A percentile compares a stretch with the other conserved stretches of the same genome.
phyloP scores from a whole-genome alignment of 2,797 vertebrate genomes.

The Synaphobranchus kaupii region DNA sequence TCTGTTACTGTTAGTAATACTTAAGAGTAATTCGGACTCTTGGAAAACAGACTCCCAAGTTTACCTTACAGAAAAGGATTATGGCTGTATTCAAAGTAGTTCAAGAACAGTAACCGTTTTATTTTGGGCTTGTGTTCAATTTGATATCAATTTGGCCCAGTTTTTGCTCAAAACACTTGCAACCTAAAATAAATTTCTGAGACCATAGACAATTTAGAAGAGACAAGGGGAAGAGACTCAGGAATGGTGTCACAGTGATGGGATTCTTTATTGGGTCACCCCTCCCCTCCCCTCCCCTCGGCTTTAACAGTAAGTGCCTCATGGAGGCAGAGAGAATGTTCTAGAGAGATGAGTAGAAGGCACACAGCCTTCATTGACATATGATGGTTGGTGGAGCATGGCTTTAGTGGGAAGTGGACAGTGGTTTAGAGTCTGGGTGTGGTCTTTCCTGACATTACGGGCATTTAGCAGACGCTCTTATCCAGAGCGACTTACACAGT shows the following conservation, averaged over 20 bases:
- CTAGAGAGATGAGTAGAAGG: background rate
- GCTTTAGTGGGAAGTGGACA: background rate
- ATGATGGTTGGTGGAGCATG: background rate
- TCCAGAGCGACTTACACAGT: background rate
- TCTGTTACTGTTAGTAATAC: too few species aligned
- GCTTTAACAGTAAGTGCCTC: background rate
- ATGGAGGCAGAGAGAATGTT: background rate
- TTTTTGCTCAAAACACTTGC: background rate
- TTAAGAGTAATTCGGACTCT: too few species aligned
- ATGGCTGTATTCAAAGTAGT: too few species aligned
- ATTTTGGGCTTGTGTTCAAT: background rate
- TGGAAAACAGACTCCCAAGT: too few species aligned
- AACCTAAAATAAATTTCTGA: background rate
- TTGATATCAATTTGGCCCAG: background rate
- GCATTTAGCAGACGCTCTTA: background rate
- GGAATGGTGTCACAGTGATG: background rate
- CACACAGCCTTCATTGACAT: background rate
- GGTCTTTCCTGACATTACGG: background rate
- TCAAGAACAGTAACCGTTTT: too few species aligned
- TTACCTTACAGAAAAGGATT: too few species aligned
- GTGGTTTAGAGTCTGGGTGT: background rate
- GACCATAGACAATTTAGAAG: background rate
- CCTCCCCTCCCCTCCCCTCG: too few species aligned
- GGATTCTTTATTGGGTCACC: background rate
- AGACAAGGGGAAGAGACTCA: background rate